These are phyloP conservation scores for Netelia inedita DNA, from an alignment of 2,888 invertebrate genomes.

Conservation along the genomic window DNA sequence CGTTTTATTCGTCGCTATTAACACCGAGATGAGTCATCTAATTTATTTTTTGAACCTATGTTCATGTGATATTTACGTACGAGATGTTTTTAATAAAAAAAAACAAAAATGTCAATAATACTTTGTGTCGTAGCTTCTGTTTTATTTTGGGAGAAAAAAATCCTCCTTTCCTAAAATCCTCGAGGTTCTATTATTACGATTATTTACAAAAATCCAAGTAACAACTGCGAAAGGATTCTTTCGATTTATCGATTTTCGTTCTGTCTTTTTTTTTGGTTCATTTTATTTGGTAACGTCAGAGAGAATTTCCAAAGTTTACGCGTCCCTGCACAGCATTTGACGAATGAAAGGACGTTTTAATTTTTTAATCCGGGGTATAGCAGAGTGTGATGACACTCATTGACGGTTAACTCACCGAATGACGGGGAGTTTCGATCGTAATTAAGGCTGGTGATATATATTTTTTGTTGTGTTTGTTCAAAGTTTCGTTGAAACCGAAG, in stretches of 20 bases:
- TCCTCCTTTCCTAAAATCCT: too few species aligned
- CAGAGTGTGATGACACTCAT: constrained; percentile 32
- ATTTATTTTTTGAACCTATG: constrained; percentile 53
- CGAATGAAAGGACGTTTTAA: neutral
- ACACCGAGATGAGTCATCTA: constrained; percentile 17
- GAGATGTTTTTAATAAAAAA: constrained; percentile 7
- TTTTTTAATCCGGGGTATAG: neutral
- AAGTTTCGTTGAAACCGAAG: constrained; percentile 28
- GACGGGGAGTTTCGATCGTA: constrained; percentile 48
- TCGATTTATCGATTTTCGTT: too few species aligned
- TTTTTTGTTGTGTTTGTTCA: neutral
- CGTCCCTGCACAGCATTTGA: too few species aligned
- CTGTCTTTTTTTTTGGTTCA: too few species aligned
- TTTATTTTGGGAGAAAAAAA: neutral
- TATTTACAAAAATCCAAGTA: too few species aligned
- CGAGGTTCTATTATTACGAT: too few species aligned
- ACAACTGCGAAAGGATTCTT: too few species aligned
- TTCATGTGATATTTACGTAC: constrained; percentile 60
- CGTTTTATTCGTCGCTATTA: constrained; percentile 1
- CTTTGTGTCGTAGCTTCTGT: neutral
- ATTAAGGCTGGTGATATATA: constrained; percentile 35
- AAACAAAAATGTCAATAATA: neutral
- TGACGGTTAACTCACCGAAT: constrained; percentile 49
- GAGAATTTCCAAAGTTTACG: neutral
- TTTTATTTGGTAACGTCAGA: too few species aligned